Evolutionary conservation across 2,888 invertebrate genomes (phyloP).

Genomic region (Dicycla oo): DNA sequence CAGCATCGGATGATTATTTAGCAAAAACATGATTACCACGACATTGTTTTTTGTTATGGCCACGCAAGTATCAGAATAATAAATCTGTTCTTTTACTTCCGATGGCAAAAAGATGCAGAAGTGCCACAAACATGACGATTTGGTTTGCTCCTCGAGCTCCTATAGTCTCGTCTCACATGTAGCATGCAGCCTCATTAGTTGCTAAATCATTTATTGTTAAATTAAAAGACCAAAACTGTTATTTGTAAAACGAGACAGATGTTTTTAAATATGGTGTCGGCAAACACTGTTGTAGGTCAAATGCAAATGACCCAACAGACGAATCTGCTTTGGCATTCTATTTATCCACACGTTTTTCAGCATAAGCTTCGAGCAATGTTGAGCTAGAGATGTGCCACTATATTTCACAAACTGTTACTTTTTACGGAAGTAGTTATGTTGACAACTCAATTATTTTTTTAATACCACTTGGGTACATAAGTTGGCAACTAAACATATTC

Average conservation of each 20-base stretch:
- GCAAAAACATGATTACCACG: conserved; percentile 33
- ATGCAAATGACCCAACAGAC: not conserved
- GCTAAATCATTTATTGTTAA: not conserved
- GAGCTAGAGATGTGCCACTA: not conserved
- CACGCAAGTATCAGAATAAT: not conserved
- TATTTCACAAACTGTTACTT: not conserved
- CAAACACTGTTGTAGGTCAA: conserved; percentile 5
- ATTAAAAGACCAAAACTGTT: not conserved
- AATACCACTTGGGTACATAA: not conserved
- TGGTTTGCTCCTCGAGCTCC: not conserved
- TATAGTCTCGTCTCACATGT: too few species aligned
- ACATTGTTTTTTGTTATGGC: conserved; percentile 37
- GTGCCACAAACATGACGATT: conserved; percentile 3
- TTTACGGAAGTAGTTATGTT: not conserved
- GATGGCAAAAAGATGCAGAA: not conserved
- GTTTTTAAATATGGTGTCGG: conserved; percentile 2
- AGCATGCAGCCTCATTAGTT: too few species aligned
- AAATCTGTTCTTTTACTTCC: not conserved
- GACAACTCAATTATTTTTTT: conserved; percentile 1
- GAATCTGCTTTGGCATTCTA: not conserved
- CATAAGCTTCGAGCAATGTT: conserved; percentile 10
- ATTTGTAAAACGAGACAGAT: conserved; percentile 1
- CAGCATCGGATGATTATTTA: too few species aligned
- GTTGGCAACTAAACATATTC: too few species aligned
- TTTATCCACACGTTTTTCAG: conserved; percentile 6